Conservation (phyloP, 2,888 invertebrate species). For the Phymatocera aterrima region DNA sequence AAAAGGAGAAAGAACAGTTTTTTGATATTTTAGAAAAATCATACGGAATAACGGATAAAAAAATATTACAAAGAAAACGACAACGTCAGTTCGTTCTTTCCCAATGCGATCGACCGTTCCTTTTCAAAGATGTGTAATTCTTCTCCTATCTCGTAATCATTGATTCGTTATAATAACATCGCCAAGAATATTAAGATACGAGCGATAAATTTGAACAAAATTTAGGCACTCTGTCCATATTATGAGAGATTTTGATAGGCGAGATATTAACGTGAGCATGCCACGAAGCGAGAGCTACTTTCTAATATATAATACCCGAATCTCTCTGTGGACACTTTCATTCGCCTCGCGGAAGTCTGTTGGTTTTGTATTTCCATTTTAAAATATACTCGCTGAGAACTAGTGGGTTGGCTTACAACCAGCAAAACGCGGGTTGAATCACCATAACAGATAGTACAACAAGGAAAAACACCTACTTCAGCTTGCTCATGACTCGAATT, state of each 20-base stretch:
- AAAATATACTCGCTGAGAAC: not conserved
- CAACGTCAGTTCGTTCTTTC: no score
- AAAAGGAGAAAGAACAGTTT: not conserved
- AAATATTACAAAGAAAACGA: no score
- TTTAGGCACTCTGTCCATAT: not conserved
- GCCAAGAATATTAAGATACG: no score
- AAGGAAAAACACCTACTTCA: not conserved
- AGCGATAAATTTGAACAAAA: not conserved
- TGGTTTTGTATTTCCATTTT: not conserved
- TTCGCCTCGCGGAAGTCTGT: conserved; percentile 30
- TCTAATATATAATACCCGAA: conserved; percentile 48
- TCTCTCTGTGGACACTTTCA: conserved; percentile 41
- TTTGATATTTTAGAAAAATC: not conserved
- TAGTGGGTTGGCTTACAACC: not conserved
- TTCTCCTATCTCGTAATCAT: no score
- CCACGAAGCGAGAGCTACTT: conserved; percentile 27
- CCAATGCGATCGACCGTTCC: no score
- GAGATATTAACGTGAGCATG: conserved; percentile 1
- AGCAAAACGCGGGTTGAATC: not conserved
- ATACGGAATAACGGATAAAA: not conserved
- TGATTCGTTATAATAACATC: no score
- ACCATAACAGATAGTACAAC: not conserved
- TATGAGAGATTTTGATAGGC: conserved; percentile 13
- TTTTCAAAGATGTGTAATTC: no score
- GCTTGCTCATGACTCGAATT: not conserved